Evolutionary conservation across 2,113 vertebrate species (phyloP).

Genomic region (Muntiacus muntjak): DNA sequence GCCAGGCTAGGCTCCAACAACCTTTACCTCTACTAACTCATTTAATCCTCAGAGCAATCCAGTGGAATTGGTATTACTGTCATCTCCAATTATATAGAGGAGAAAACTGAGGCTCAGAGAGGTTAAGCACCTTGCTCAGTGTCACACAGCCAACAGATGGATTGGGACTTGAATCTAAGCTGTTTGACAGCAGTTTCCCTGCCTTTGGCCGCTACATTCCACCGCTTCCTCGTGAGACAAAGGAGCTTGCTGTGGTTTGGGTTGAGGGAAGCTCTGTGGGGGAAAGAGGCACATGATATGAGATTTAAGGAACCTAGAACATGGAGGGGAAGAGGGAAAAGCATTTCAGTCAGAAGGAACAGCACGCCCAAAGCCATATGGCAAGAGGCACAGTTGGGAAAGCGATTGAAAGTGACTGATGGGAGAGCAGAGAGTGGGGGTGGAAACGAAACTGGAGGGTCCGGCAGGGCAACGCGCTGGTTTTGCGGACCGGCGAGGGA

Average conservation of each 20-base stretch:
- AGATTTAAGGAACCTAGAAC: neutral
- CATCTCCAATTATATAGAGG: neutral
- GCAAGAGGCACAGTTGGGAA: neutral
- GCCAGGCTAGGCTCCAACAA: neutral
- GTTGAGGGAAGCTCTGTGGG: neutral
- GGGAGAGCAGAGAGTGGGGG: neutral
- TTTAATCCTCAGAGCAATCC: neutral
- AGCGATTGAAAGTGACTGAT: accelerated
- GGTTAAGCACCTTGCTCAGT: neutral
- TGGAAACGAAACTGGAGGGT: neutral
- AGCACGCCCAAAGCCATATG: neutral
- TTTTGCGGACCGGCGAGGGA: accelerated
- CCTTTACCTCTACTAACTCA: neutral
- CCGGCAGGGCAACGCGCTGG: accelerated
- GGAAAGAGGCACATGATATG: neutral
- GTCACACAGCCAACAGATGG: neutral
- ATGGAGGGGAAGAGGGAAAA: neutral
- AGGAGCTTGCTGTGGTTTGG: neutral
- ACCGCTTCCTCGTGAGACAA: neutral
- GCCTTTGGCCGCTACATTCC: neutral
- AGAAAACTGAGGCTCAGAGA: neutral
- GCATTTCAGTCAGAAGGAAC: neutral
- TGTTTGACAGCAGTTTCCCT: accelerated
- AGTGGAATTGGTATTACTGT: neutral
- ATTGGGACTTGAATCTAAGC: neutral